phyloP scores from a whole-genome alignment of 2,113 vertebrate genomes.

The Chaetorhynchus papuensis region DNA sequence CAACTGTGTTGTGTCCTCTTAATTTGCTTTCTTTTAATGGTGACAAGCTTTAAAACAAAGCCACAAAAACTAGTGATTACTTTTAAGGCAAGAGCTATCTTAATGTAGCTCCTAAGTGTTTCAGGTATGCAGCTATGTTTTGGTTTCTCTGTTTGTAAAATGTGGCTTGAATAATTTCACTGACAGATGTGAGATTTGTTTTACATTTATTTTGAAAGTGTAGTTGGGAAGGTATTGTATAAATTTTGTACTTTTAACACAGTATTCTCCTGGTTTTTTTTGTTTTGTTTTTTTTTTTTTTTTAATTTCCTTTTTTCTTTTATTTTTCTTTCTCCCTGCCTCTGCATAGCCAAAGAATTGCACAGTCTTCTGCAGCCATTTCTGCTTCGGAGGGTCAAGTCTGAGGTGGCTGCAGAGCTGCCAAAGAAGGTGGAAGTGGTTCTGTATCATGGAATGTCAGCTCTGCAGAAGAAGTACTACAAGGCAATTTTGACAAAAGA shows the following conservation, averaged over 20 bases:
- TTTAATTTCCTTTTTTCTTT: neutral
- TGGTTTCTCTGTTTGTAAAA: neutral
- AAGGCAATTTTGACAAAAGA: conserved; percentile 88
- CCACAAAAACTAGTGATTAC: neutral
- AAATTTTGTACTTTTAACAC: neutral
- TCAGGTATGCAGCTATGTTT: neutral
- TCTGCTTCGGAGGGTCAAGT: conserved; percentile 88
- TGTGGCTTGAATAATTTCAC: neutral
- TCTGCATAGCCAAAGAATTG: conserved; percentile 77
- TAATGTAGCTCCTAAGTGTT: neutral
- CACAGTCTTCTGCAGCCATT: conserved; percentile 85
- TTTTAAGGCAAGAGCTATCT: neutral
- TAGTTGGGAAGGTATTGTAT: neutral
- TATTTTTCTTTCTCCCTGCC: neutral
- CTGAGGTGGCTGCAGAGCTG: conserved; percentile 84
- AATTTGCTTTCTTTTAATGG: neutral
- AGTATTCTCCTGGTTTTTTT: neutral
- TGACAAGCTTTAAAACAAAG: neutral
- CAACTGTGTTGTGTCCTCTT: neutral
- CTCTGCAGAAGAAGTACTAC: conserved; percentile 88
- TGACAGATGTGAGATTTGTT: neutral
- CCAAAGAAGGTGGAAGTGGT: conserved; percentile 88
- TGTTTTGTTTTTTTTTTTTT: neutral
- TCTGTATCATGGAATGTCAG: conserved; percentile 90
- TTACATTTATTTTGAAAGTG: neutral